phyloP scores from a whole-genome alignment of 1,140 invertebrate species.

The Papilio helenus region DNA sequence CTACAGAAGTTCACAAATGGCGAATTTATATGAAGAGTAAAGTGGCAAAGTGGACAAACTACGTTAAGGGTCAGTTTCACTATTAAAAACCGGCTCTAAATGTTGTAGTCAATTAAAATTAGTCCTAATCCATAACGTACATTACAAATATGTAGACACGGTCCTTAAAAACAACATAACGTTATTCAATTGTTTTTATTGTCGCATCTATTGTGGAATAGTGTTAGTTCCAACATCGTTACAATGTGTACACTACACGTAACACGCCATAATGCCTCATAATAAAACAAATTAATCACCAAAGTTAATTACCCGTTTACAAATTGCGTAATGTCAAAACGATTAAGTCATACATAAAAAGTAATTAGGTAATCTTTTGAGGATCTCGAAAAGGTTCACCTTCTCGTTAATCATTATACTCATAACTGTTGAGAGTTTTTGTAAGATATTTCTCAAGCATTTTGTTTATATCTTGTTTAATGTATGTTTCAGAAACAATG shows the following conservation, averaged over 20 bases:
- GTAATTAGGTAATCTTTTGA: conserved; percentile 27
- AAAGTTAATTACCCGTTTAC: conserved; percentile 16
- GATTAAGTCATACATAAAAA: conserved; percentile 28
- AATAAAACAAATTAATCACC: conserved; percentile 36
- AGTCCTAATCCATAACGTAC: too few relatives aligned
- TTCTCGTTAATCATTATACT: conserved; percentile 30
- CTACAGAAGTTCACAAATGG: background rate
- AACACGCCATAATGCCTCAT: conserved; percentile 13
- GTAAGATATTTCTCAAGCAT: conserved; percentile 21
- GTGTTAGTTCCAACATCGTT: background rate
- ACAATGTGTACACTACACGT: background rate
- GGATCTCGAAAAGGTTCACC: conserved; percentile 11
- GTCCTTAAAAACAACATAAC: too few relatives aligned
- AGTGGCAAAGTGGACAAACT: too few relatives aligned
- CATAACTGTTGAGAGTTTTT: background rate
- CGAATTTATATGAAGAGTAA: background rate
- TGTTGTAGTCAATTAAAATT: too few relatives aligned
- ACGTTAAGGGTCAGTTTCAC: too few relatives aligned
- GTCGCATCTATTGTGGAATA: too few relatives aligned
- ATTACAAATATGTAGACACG: too few relatives aligned
- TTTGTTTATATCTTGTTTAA: background rate
- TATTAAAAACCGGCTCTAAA: too few relatives aligned
- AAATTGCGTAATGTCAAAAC: conserved; percentile 27
- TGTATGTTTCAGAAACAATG: background rate
- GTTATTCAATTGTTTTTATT: background rate